A percentile compares a stretch with the other conserved stretches of the same genome.
Evolutionary conservation across 2,888 invertebrate species (phyloP).

Genomic region (Trissolcus japonicus): DNA sequence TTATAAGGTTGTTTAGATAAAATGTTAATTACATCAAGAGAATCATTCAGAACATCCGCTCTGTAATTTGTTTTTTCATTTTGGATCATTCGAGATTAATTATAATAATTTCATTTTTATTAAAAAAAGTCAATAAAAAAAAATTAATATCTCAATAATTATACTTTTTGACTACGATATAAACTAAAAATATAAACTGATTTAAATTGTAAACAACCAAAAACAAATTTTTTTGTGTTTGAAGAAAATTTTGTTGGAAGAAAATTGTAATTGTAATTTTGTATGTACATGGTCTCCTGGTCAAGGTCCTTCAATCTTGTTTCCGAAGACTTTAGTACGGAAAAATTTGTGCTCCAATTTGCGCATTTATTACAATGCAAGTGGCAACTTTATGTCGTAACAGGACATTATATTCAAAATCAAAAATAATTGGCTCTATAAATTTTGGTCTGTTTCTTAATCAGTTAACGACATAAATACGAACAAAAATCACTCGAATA

Average conservation of each 20-base stretch:
- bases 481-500: background rate
- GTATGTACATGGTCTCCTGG: constrained; percentile 7
- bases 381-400: constrained; percentile 15
- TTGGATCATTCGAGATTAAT: background rate
- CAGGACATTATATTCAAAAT: constrained; percentile 4
- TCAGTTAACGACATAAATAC: background rate
- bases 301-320: constrained; percentile 40
- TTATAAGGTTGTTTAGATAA: background rate
- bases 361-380: constrained; percentile 6
- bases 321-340: constrained; percentile 17
- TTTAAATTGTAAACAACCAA: background rate
- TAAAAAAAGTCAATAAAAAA: too few species aligned
- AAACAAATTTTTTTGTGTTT: background rate
- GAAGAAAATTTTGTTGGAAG: background rate
- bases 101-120: background rate
- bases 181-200: background rate
- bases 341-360: constrained; percentile 23
- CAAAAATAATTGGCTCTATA: constrained; percentile 19
- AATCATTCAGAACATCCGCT: too few species aligned
- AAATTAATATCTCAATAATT: background rate
- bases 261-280: background rate
- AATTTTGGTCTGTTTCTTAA: constrained; percentile 6
- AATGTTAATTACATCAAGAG: background rate
- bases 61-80: background rate
- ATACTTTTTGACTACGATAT: background rate